These are phyloP conservation scores for Candidula unifasciata DNA, from an alignment of 2,888 invertebrate species.

Conservation along the genomic window DNA sequence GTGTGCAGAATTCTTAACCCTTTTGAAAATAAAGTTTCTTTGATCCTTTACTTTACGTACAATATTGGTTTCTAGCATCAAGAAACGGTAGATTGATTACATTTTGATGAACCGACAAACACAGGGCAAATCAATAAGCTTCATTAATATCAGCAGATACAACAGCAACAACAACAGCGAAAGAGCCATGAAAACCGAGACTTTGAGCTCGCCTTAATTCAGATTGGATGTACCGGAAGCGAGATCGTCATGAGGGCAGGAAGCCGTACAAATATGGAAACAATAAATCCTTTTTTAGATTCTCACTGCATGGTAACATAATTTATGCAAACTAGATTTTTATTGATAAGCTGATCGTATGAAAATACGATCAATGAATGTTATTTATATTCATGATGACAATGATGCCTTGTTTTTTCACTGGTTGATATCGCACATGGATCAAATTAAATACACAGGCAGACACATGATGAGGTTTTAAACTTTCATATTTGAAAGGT, in stretches of 20 bases:
- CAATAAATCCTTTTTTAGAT: not conserved
- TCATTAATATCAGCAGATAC: not conserved
- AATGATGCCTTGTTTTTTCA: no score
- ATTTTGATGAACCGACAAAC: slow-evolving; percentile 1
- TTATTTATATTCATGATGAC: no score
- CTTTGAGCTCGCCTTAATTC: not conserved
- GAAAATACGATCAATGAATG: no score
- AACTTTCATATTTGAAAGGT: no score
- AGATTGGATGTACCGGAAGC: slow-evolving; percentile 18
- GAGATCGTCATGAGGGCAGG: not conserved
- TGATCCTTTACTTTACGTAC: no score
- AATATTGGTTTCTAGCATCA: not conserved
- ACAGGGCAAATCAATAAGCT: slow-evolving; percentile 9
- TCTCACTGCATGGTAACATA: not conserved
- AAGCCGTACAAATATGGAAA: not conserved
- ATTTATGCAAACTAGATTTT: no score
- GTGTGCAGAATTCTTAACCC: no score
- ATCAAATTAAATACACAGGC: no score
- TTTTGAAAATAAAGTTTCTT: no score
- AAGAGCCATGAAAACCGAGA: not conserved
- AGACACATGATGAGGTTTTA: no score
- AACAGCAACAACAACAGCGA: not conserved
- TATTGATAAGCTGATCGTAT: no score
- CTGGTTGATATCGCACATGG: no score
- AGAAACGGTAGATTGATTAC: not conserved